A percentile compares a stretch with the other conserved stretches of the same genome.
phyloP scores from a whole-genome alignment of 2,888 invertebrate species.

The Cheiracanthium punctorium region DNA sequence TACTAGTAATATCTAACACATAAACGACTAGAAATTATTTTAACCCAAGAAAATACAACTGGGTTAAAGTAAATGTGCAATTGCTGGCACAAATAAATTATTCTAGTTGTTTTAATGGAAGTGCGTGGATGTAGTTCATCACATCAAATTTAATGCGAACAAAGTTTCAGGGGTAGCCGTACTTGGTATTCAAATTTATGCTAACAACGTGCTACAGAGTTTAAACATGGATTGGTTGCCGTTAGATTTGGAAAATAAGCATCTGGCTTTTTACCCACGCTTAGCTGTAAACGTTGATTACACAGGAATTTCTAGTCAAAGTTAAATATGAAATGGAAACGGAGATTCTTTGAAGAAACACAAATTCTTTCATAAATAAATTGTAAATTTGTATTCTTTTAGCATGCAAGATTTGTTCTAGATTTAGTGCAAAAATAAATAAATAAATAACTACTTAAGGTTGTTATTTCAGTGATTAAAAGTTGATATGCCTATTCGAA shows the following conservation, averaged over 20 bases:
- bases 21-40: no score
- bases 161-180: not conserved
- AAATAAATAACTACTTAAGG: no score
- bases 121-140: not conserved
- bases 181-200: constrained; percentile 49
- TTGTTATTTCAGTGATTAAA: no score
- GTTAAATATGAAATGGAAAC: no score
- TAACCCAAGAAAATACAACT: no score
- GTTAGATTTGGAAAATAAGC: constrained; percentile 21
- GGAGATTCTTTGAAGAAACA: no score
- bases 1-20: no score
- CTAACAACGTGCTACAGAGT: constrained; percentile 44
- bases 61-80: not conserved
- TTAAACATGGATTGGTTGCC: not conserved
- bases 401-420: no score
- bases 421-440: no score
- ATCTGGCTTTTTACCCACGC: constrained; percentile 26
- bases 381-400: no score
- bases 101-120: not conserved
- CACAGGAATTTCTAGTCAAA: not conserved
- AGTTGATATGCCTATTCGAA: no score
- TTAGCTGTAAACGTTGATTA: not conserved
- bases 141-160: not conserved
- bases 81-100: not conserved
- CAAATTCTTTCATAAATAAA: no score